Percentiles rank a stretch among this genome's conserved stretches.
Conservation (phyloP, 2,797 vertebrate genomes). For the Okamejei kenojei region DNA sequence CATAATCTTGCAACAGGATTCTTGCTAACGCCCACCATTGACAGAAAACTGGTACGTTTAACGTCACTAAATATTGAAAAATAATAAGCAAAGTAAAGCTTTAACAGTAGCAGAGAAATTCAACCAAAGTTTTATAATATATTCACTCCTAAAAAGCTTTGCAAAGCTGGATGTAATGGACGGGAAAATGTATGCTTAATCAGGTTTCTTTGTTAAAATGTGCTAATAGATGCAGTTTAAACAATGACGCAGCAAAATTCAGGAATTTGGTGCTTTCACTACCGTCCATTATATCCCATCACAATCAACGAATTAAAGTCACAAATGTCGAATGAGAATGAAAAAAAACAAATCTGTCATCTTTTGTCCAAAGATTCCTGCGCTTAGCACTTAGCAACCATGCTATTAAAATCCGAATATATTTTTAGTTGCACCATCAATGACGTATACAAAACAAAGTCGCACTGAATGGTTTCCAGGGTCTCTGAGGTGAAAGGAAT, state of each 20-base stretch:
- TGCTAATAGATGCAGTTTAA: slow-evolving; percentile 30
- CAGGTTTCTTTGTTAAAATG: slow-evolving; percentile 37
- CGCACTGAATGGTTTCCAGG: slow-evolving; percentile 66
- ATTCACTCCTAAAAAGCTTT: not conserved
- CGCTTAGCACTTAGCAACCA: slow-evolving; percentile 68
- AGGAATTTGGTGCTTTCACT: slow-evolving; percentile 43
- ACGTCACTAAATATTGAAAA: not conserved
- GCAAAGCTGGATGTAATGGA: not conserved
- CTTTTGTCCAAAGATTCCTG: slow-evolving; percentile 69
- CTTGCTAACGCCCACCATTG: not conserved
- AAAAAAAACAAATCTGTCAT: slow-evolving; percentile 59
- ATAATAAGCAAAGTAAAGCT: not conserved
- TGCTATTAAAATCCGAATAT: slow-evolving; percentile 60
- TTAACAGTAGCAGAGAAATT: not conserved
- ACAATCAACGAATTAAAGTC: slow-evolving; percentile 49
- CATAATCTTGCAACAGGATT: not conserved
- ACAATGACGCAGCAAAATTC: slow-evolving; percentile 44
- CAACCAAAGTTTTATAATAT: not conserved
- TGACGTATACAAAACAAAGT: slow-evolving; percentile 62
- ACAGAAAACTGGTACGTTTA: too few species aligned
- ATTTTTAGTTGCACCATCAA: slow-evolving; percentile 65
- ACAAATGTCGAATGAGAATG: slow-evolving; percentile 53
- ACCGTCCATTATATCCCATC: not conserved
- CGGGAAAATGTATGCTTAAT: not conserved
- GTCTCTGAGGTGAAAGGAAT: slow-evolving; percentile 59